Conservation (phyloP, 2,888 invertebrate genomes). For the Congeria kusceri region DNA sequence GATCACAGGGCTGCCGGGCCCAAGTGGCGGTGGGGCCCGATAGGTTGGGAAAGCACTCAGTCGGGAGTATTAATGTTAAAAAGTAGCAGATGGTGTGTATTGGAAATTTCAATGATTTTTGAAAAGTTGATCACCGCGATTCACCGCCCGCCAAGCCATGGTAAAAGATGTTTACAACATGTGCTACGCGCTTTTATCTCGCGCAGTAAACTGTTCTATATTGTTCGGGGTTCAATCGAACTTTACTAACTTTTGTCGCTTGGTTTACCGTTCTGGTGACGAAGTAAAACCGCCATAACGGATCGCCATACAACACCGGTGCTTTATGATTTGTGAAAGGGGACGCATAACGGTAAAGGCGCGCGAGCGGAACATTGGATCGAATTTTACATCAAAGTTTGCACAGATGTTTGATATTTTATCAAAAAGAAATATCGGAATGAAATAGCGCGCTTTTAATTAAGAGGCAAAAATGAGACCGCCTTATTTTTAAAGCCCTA, state of each 20-base stretch:
- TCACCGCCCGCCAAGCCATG: conserved; percentile 8
- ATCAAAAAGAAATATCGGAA: conserved; percentile 1
- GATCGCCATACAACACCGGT: conserved; percentile 8
- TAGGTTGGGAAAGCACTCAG: conserved; percentile 30
- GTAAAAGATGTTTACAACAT: conserved; percentile 1
- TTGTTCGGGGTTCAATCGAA: not conserved
- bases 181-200: not conserved
- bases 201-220: not conserved
- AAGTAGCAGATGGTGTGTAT: conserved; percentile 42
- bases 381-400: conserved; percentile 3
- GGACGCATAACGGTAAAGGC: conserved; percentile 45
- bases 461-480: not conserved
- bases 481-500: conserved; percentile 3
- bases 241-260: not conserved
- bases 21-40: conserved; percentile 15
- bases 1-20: conserved; percentile 40
- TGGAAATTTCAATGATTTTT: conserved; percentile 31
- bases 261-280: not conserved
- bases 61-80: conserved; percentile 43
- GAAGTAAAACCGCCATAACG: conserved; percentile 27
- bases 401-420: conserved; percentile 9
- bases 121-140: conserved; percentile 27
- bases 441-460: not conserved
- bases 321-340: not conserved
- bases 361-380: conserved; percentile 43